phyloP scores from a whole-genome alignment of 2,797 vertebrate species.

The Cyprinodon diabolis region DNA sequence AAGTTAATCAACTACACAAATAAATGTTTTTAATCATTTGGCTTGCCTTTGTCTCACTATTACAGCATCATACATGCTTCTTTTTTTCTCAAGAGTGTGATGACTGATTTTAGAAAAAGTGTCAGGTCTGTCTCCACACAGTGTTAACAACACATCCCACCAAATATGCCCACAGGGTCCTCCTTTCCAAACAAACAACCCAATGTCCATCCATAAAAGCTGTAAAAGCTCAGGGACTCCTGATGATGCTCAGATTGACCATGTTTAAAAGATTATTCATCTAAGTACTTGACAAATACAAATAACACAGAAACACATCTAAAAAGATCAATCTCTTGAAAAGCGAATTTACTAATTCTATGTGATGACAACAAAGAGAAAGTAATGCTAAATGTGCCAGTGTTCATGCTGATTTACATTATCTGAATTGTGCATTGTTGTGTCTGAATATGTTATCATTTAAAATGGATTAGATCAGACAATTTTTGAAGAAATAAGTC shows the following conservation, averaged over 20 bases:
- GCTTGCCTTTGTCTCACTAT: constrained; percentile 29
- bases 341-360: constrained; percentile 6
- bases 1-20: constrained; percentile 24
- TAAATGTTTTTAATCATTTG: constrained; percentile 21
- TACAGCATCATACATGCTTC: constrained; percentile 25
- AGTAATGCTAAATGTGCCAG: constrained; percentile 16
- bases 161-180: constrained; percentile 44
- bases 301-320: neutral
- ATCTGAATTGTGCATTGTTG: constrained; percentile 38
- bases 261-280: constrained; percentile 5
- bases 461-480: constrained; percentile 8
- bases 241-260: constrained; percentile 4
- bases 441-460: constrained; percentile 19
- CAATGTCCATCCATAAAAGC: constrained; percentile 4
- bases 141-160: constrained; percentile 62
- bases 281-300: neutral
- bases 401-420: constrained; percentile 25
- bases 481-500: constrained; percentile 14
- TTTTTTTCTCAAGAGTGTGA: constrained; percentile 41
- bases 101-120: constrained; percentile 60
- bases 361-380: constrained; percentile 1
- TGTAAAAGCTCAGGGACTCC: neutral
- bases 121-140: constrained; percentile 62
- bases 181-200: constrained; percentile 33
- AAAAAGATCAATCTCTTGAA: neutral